Evolutionary conservation across 2,888 invertebrate species (phyloP), one percentile per base, ranked within the genome.

Genomic region (Microplitis deprimator): DNA sequence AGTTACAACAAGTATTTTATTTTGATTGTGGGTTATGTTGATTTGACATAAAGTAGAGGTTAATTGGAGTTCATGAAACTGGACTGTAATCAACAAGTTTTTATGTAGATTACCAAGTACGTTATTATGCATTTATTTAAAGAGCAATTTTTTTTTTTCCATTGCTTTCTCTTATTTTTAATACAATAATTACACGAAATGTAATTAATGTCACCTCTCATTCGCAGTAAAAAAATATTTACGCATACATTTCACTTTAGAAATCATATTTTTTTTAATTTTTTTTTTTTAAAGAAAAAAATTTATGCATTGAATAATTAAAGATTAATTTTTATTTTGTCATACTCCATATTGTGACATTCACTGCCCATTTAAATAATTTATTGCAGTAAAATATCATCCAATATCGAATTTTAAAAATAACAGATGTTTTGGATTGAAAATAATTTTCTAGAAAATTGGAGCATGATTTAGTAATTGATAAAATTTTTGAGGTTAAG

Each of bases 401-500:
- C 8, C 7, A 5, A 13, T 50, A 50, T 50, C 13, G 50, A 50
- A 50, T 29, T 29, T 29, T 3, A 50, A 8, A 50, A 2, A 13
- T 50, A 13, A 50, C 50, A 8, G 50, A 50, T 29, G 29, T 29
- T 29, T 50, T 50, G 13, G 13, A 13, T 50, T 50, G 5, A 13
- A 50, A 50, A 50, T 50, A 50, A 50, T 50, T 50, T 29, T 50
- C 50, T 8, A 50, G 50, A 50, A 50, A 50, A 50, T 50, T 50
- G 50, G 50, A 50, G 50, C 50, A 50, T 50, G 50, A 8, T 50
- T 50, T 50, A 62, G n/a, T 16, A 62, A 62, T 62, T 62, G 62
- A 50, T 62, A 16, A 17, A 62, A 62, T 17, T 20, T 85, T 85
- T 83, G 80, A 84, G 84, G 84, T 84, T 84, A 84, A 81, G 77